phyloP scores from a whole-genome alignment of 2,113 vertebrate species.

The Amblyopsis rosae region DNA sequence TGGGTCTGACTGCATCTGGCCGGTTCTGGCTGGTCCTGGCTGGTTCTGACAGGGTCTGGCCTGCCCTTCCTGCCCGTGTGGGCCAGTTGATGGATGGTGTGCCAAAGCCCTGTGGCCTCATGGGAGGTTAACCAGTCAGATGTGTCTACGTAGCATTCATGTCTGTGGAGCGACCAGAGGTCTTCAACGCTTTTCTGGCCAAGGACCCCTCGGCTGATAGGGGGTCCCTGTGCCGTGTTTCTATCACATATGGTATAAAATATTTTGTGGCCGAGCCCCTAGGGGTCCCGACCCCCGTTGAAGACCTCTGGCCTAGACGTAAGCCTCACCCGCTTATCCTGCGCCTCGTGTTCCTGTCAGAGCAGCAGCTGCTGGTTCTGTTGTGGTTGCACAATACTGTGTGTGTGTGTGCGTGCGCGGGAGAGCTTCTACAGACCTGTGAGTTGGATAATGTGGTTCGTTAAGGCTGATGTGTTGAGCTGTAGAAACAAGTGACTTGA shows the following conservation, averaged over 20 bases:
- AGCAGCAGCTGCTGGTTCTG: slow-evolving; percentile 52
- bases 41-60: neutral
- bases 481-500: slow-evolving; percentile 22
- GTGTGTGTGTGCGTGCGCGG: neutral
- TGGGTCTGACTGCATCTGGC: too few relatives aligned
- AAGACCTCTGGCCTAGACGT: slow-evolving; percentile 1
- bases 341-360: slow-evolving; percentile 45
- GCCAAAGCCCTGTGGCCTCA: slow-evolving; percentile 67
- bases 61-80: too few relatives aligned
- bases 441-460: neutral
- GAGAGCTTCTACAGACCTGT: slow-evolving; percentile 20
- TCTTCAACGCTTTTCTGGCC: too few relatives aligned
- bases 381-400: slow-evolving; percentile 38
- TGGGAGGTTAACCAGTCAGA: slow-evolving; percentile 39
- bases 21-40: neutral
- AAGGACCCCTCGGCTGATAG: too few relatives aligned
- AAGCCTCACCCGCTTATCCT: slow-evolving; percentile 19
- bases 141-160: slow-evolving; percentile 56
- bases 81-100: neutral
- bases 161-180: slow-evolving; percentile 20
- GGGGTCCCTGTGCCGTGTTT: too few relatives aligned
- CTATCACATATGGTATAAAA: too few relatives aligned
- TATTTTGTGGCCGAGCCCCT: too few relatives aligned
- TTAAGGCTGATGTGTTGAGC: slow-evolving; percentile 3
- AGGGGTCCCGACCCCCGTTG: too few relatives aligned